Base-by-base conservation (phyloP, 2,113 vertebrate species). In the Speoplatyrhinus poulsoni region DNA sequence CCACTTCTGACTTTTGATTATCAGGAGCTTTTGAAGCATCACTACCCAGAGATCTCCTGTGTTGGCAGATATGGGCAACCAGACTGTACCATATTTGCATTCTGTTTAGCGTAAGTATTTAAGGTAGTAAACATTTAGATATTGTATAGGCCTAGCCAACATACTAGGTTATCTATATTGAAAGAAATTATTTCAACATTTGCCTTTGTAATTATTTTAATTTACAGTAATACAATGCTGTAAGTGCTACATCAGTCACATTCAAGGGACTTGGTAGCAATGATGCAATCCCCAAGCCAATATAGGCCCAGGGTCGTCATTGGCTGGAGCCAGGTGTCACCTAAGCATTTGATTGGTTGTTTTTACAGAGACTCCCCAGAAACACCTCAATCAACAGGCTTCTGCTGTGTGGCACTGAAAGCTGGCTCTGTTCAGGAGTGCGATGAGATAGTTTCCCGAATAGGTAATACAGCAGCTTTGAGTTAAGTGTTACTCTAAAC, bases 31-130 rank as follows among this genome's bases (percentile, higher is more conserved):
- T 89, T 94, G 75, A 72, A 79, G 68, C 91, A 93, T 63, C 90
- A 92, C 63, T 95, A 95, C 75, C 92, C 94, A 5, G 89, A 92
- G 62, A 94, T 95, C 76, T 95, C 94, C 52, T 95, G 94, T 11
- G 93, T 95, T 4, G 94, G 95, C 66, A 87, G 91, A 55, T 89
- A 79, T 10, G 0, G 62, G 0, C 73, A 90, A 57, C 82, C 74
- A 0, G 92, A 89, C 71, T 90, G 87, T 76, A 85, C 73, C 0
- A 46, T 92, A 13, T 95, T 96, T 2, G 94, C 94, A 9, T 94
- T 95, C 80, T 96, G 94, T 7, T 85, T 92, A 32, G 81, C 52
- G 91, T 95, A 79, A 94, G 94, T 83, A 62, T 61, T 7, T 46
- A 10, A 2, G 11, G n/a, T 11, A 26, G 41, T 12, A 16, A n/a